Percentiles rank a stretch among this genome's conserved stretches.
These are phyloP conservation scores for Physocephala rufipes DNA, from an alignment of 2,888 invertebrate genomes.

Conservation along the genomic window DNA sequence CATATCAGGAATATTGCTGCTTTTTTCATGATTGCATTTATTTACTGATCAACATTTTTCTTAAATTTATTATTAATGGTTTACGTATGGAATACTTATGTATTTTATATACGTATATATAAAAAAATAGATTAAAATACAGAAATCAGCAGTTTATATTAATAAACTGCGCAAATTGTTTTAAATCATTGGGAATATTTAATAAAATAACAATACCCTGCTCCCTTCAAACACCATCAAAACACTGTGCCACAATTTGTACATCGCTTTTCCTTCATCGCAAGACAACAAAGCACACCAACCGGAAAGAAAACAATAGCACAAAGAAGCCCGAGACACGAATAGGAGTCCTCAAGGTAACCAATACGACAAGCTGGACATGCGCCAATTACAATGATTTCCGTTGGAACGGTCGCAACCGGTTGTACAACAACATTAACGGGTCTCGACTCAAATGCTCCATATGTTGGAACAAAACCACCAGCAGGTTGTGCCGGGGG, in stretches of 20 bases:
- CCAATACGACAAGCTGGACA: constrained; percentile 92
- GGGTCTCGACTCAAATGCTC: constrained; percentile 68
- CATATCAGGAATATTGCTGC: constrained; percentile 1
- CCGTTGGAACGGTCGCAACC: constrained; percentile 74
- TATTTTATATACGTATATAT: neutral
- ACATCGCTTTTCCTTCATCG: constrained; percentile 84
- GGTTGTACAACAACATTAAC: constrained; percentile 70
- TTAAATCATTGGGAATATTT: neutral
- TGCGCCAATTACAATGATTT: constrained; percentile 84
- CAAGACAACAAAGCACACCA: constrained; percentile 86
- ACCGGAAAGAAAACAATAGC: constrained; percentile 74
- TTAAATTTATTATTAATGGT: no score
- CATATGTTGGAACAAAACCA: constrained; percentile 62
- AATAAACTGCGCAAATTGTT: constrained; percentile 2
- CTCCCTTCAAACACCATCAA: constrained; percentile 40
- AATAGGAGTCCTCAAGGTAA: constrained; percentile 85
- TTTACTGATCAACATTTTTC: no score
- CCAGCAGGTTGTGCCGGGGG: constrained; percentile 29
- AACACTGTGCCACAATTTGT: constrained; percentile 88
- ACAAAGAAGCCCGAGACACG: constrained; percentile 83
- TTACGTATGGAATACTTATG: neutral
- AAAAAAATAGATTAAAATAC: neutral
- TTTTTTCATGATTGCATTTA: neutral
- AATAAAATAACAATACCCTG: neutral
- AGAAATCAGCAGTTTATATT: neutral